Base-by-base conservation (phyloP, 2,888 invertebrate species). In the Tenthredo distinguenda region DNA sequence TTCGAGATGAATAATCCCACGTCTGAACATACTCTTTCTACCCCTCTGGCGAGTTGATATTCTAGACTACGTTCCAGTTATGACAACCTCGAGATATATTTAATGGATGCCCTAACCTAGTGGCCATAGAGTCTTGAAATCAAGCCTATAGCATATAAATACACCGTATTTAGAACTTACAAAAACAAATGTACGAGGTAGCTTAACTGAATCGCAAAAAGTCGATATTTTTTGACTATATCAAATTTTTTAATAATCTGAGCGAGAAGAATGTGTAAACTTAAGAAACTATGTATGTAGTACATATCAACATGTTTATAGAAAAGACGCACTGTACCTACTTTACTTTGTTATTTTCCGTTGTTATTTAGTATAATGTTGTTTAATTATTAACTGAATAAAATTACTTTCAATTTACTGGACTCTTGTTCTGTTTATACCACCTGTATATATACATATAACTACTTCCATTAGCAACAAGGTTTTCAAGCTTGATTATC, bases 321-420 rank as follows among this genome's bases (percentile, higher is more conserved):
- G n/a, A n/a, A 12, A 31, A 68, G 6, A 6, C 26, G 7, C 18
- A 37, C 12, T 18, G 10, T 21, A 21, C n/a, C 1, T 71, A 26
- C 26, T 26, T 26, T 26, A 71, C 15, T 40, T 21, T 72, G 71
- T 72, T 72, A 15, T 72, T 40, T 40, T 40, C 18, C 31, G n/a
- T 72, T 72, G 40, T 72, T 72, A 72, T 72, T 72, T 40, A 72
- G 6, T 72, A 40, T 10, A 72, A 72, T 34, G n/a, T 72, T 37
- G 21, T 72, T 21, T 31, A 37, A n/a, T 72, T 34, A n/a, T 72
- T 37, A 9, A 0, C 37, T 40, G 18, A 72, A 72, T 72, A 72
- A 72, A 72, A n/a, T 72, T 37, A 72, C 40, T 72, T 72, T 12
- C 21, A 40, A 72, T 72, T 72, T 40, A 37, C 2, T 9, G 18